These are phyloP conservation scores for Clarias batrachus DNA, from an alignment of 2,113 vertebrate genomes.

Conservation along the genomic window DNA sequence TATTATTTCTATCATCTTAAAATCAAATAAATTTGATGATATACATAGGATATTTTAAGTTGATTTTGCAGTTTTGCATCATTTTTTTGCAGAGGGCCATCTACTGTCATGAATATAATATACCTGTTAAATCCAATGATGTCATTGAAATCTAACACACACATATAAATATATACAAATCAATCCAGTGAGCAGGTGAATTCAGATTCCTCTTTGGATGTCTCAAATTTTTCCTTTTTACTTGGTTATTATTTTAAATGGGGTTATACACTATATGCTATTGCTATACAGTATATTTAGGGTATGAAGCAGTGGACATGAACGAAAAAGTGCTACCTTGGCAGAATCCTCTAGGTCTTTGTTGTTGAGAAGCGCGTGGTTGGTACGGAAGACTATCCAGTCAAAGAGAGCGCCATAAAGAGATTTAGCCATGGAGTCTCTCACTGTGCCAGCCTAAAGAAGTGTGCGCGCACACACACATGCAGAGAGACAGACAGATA, in stretches of 20 bases:
- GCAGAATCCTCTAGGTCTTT: slow-evolving; percentile 87
- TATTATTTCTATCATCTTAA: neutral
- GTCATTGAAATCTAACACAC: neutral
- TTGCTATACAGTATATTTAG: too few species aligned
- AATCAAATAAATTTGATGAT: neutral
- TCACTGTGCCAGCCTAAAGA: slow-evolving; percentile 85
- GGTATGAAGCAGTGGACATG: neutral
- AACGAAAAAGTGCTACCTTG: slow-evolving; percentile 74
- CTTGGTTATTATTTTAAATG: neutral
- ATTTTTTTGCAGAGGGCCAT: neutral
- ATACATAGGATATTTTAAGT: neutral
- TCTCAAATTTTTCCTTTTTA: neutral
- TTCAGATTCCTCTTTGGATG: neutral
- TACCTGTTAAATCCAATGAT: neutral
- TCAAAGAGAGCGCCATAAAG: slow-evolving; percentile 93
- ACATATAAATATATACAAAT: neutral
- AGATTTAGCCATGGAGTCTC: slow-evolving; percentile 96
- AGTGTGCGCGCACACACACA: neutral
- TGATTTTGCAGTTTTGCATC: neutral
- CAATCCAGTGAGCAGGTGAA: neutral
- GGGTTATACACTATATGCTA: neutral
- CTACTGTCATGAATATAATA: neutral
- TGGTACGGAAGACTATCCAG: slow-evolving; percentile 98
- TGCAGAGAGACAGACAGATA: neutral
- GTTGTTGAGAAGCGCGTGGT: slow-evolving; percentile 91